Evolutionary conservation across 2,113 vertebrate species (phyloP), one percentile per base, ranked within the genome.

Genomic region (Numida meleagris): DNA sequence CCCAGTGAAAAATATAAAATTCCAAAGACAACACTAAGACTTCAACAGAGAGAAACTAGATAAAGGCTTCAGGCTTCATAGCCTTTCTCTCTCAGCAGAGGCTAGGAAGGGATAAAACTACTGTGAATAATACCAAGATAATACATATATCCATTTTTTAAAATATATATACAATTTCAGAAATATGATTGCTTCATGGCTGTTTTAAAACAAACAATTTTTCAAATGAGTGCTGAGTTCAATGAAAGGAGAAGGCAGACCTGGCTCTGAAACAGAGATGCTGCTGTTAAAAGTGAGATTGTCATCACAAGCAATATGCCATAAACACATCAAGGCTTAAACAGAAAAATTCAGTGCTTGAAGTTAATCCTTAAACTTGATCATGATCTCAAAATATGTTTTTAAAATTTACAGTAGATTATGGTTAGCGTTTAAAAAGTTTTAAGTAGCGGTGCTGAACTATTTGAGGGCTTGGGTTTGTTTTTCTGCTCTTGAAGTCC

Each of bases 271-370:
- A 88, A 45, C 34, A 95, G 20, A 76, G 48, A 31, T 77, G 31
- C 17, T 91, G 62, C 67, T 84, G 8, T 12, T 43, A 46, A 68
- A 89, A 89, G 43, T n/a, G 71, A 7, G 40, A 76, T 79, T 79
- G 53, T 68, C 40, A 82, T 48, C 53, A 82, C 48, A 82, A 83
- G 61, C 33, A 76, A 7, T 43, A 15, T 53, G 48, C 40, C 62
- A 94, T 77, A 95, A 94, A 92, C 45, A 84, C 43, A 68, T 78
- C 14, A 65, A 89, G 61, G 61, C 43, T 82, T 75, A 83, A 61
- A 58, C 27, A 65, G 67, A 77, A 51, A 83, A 61, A 68, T 25
- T 63, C 43, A 36, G 43, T 43, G 38, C 3, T 34, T 81, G 46
- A 83, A 20, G 12, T 81, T 86, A 91, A 90, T 83, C 11, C 40